phyloP scores from a whole-genome alignment of 2,797 vertebrate genomes.

The Botia almorhae region DNA sequence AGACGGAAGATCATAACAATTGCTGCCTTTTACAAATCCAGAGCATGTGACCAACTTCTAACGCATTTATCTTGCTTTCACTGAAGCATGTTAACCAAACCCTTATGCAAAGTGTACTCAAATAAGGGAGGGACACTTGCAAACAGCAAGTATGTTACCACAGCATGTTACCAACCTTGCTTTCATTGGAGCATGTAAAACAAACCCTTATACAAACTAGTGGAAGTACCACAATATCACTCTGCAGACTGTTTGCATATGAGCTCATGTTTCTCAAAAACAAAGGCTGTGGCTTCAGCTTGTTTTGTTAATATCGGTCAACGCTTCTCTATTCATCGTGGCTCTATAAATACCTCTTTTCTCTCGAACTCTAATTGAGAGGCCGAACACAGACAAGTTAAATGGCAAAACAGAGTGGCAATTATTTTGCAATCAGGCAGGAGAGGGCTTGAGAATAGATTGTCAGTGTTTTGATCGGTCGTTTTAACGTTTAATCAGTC shows the following conservation, averaged over 20 bases:
- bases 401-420: constrained; percentile 29
- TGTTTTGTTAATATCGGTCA: neutral
- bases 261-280: neutral
- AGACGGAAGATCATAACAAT: neutral
- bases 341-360: neutral
- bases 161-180: neutral
- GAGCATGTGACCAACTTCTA: neutral
- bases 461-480: constrained; percentile 16
- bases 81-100: constrained; percentile 16
- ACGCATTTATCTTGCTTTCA: neutral
- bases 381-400: neutral
- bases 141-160: constrained; percentile 6
- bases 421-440: constrained; percentile 24
- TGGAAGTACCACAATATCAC: neutral
- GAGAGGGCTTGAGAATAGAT: constrained; percentile 27
- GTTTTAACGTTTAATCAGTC: constrained; percentile 38
- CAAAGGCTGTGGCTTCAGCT: neutral
- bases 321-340: neutral
- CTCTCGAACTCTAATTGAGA: constrained; percentile 1
- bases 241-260: constrained; percentile 19
- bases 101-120: constrained; percentile 34
- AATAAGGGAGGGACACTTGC: neutral
- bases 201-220: constrained; percentile 36
- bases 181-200: constrained; percentile 2
- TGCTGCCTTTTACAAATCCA: neutral